Evolutionary conservation across 2,797 vertebrate genomes (phyloP), one percentile per base, ranked within the genome.

Genomic region (Hirundo rustica): DNA sequence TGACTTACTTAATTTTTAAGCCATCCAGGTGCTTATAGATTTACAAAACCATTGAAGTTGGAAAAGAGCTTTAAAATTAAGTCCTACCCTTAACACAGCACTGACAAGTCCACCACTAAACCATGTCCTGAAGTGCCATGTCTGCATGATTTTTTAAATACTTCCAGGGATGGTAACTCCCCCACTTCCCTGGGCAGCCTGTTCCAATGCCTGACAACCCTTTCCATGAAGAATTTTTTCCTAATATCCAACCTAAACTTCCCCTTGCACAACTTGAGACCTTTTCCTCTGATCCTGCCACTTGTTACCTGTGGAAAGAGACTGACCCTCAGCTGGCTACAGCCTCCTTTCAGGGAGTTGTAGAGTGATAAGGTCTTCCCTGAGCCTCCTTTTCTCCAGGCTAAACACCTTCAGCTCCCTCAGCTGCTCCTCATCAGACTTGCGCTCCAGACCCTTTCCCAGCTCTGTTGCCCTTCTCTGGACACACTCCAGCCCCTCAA

Each of bases 401-500:
- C 26, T 18, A 16, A 64, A 36, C 57, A 51, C 0, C 16, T 8
- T 13, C 38, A 38, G 10, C 9, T 68, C 29, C 38, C 29, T 57
- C 25, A 47, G 44, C 18, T 7, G 13, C 1, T 64, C 21, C 53
- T 13, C 34, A 32, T 13, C 13, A 0, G 5, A 19, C 3, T 9
- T 47, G n/a, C 54, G 40, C 21, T 74, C 29, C 61, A 42, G 61
- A 16, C 9, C n/a, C 61, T 53, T 66, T 11, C 1, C 25, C 76
- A 47, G 29, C n/a, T 67, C 47, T 0, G 0, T 3, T 74, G 4
- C 20, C 20, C 17, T 38, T 38, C 11, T 50, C 45, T 86, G 70
- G 76, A 16, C 5, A 1, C 0, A 0, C 22, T 51, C 29, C 29
- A 74, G 38, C 9, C 1, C 6, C n/a, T 57, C 32, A 20, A 0